Evolutionary conservation across 2,113 vertebrate genomes (phyloP).

Genomic region (Nothoprocta perdicaria): DNA sequence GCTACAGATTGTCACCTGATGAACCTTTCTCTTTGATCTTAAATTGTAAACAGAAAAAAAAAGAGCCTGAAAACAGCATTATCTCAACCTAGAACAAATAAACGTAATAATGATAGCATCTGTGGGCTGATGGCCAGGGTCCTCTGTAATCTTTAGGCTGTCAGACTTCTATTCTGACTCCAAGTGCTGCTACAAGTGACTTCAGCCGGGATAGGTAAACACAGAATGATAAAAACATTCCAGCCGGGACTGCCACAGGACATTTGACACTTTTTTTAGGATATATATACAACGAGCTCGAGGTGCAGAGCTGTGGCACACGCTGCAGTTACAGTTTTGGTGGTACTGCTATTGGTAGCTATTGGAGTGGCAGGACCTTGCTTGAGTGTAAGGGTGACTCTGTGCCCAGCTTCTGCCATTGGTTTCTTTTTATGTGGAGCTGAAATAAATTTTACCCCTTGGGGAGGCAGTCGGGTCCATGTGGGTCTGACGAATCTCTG

Average conservation of each 20-base stretch:
- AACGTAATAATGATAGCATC: slow-evolving; percentile 79
- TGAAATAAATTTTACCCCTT: not conserved
- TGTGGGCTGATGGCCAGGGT: slow-evolving; percentile 80
- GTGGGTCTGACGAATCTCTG: slow-evolving; percentile 2
- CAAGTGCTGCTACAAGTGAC: slow-evolving; percentile 65
- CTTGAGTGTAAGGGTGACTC: not conserved
- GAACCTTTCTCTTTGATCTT: slow-evolving; percentile 83
- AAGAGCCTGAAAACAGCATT: slow-evolving; percentile 73
- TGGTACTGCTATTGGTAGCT: not conserved
- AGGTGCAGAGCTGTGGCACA: not conserved
- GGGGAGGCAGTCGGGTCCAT: slow-evolving; percentile 5
- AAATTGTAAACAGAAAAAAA: slow-evolving; percentile 72
- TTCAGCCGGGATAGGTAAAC: slow-evolving; percentile 76
- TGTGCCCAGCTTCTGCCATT: not conserved
- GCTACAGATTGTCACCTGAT: slow-evolving; percentile 79
- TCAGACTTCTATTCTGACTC: slow-evolving; percentile 65
- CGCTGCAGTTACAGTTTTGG: not conserved
- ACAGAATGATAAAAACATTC: slow-evolving; percentile 57
- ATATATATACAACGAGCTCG: not conserved
- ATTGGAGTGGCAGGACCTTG: not conserved
- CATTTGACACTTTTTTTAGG: not conserved
- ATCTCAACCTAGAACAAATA: slow-evolving; percentile 80
- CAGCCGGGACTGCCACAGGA: not conserved
- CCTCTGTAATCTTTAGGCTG: slow-evolving; percentile 76
- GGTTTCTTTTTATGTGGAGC: not conserved